phyloP scores from a whole-genome alignment of 2,797 vertebrate genomes.

The Ciconia nigra region DNA sequence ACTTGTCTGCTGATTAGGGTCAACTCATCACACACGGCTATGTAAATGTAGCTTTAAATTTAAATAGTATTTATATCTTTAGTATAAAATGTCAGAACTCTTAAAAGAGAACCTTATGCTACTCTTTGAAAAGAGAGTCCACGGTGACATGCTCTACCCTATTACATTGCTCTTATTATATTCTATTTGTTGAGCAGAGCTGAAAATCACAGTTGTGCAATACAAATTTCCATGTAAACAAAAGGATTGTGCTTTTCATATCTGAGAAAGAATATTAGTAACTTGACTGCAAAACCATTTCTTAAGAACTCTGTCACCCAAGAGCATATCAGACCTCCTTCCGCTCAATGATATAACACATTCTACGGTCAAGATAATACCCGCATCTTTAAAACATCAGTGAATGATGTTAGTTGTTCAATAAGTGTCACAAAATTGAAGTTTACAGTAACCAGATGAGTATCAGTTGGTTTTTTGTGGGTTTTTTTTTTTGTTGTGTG shows the following conservation, averaged over 20 bases:
- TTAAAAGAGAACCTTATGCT: not conserved
- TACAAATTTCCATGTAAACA: not conserved
- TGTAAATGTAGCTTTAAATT: not conserved
- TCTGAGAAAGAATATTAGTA: not conserved
- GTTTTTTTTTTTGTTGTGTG: not conserved
- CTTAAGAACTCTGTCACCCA: not conserved
- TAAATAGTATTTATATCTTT: not conserved
- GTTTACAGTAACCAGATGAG: not conserved
- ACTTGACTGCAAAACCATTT: not conserved
- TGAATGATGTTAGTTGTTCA: not conserved
- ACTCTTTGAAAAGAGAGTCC: not conserved
- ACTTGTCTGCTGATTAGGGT: not conserved
- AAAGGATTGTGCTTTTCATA: not conserved
- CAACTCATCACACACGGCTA: not conserved
- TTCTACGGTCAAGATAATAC: not conserved
- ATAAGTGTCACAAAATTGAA: not conserved
- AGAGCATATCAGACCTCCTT: not conserved
- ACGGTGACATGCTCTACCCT: not conserved
- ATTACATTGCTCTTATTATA: not conserved
- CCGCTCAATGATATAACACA: not conserved
- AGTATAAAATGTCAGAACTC: not conserved
- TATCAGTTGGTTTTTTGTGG: not conserved
- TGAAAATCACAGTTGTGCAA: not conserved
- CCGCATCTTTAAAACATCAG: not conserved
- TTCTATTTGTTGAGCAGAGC: not conserved